These are phyloP conservation scores for Eupithecia abbreviata DNA, from an alignment of 2,888 invertebrate species.

Conservation along the genomic window DNA sequence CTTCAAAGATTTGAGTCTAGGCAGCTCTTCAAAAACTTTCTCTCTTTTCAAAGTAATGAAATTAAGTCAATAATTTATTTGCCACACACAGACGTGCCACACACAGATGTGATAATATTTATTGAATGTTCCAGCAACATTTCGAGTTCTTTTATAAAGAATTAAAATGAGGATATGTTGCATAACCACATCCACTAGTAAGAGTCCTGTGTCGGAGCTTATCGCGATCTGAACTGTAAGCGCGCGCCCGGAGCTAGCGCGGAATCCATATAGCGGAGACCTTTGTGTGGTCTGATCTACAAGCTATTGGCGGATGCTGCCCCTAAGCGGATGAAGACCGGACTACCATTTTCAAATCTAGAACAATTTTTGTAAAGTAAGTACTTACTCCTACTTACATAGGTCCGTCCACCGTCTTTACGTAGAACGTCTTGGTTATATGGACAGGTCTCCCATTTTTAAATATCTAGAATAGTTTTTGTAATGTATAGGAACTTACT, in stretches of 20 bases:
- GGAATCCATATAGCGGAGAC: slow-evolving; percentile 55
- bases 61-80: too few species aligned
- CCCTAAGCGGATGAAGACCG: not conserved
- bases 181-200: slow-evolving; percentile 53
- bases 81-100: too few species aligned
- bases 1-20: too few species aligned
- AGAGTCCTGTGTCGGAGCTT: slow-evolving; percentile 58
- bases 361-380: not conserved
- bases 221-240: slow-evolving; percentile 77
- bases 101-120: too few species aligned
- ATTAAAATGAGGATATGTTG: slow-evolving; percentile 20
- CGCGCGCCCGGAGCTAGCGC: slow-evolving; percentile 58
- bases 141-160: not conserved
- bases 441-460: slow-evolving; percentile 16
- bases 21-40: too few species aligned
- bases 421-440: too few species aligned
- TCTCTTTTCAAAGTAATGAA: too few species aligned
- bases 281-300: slow-evolving; percentile 50
- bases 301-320: slow-evolving; percentile 30
- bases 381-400: too few species aligned
- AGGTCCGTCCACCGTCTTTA: too few species aligned
- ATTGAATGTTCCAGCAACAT: too few species aligned
- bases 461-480: too few species aligned
- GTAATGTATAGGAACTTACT: too few species aligned
- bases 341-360: slow-evolving; percentile 12